These are phyloP conservation scores for Andrena dorsata DNA, from an alignment of 2,888 invertebrate genomes.

Conservation along the genomic window DNA sequence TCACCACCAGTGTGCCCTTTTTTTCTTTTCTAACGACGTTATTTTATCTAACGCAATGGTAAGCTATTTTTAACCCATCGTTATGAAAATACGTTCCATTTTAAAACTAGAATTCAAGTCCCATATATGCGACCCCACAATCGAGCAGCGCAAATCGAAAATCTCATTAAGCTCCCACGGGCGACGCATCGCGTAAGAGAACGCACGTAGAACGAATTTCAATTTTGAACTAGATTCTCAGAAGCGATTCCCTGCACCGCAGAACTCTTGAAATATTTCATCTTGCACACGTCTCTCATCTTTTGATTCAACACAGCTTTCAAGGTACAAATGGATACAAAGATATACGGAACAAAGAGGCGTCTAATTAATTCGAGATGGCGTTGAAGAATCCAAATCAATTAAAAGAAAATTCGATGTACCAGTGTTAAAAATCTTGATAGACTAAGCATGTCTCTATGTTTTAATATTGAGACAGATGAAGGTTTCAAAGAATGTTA, in stretches of 20 bases:
- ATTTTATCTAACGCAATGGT: background rate
- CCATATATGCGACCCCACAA: slow-evolving; percentile 20
- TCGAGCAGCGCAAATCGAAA: slow-evolving; percentile 55
- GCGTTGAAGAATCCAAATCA: too few species aligned
- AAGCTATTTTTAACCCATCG: too few species aligned
- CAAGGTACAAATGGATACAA: too few species aligned
- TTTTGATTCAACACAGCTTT: too few species aligned
- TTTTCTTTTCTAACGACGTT: background rate
- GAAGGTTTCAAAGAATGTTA: too few species aligned
- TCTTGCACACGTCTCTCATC: background rate
- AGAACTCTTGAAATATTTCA: slow-evolving; percentile 14
- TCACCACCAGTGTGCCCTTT: too few species aligned
- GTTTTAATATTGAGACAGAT: too few species aligned
- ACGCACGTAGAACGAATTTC: slow-evolving; percentile 26
- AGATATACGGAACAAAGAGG: too few species aligned
- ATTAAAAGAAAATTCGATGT: too few species aligned
- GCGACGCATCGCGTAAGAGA: slow-evolving; percentile 27
- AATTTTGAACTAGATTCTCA: slow-evolving; percentile 12
- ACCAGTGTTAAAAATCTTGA: too few species aligned
- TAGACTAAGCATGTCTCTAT: too few species aligned
- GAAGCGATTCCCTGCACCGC: background rate
- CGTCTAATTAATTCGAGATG: too few species aligned
- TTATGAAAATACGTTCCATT: background rate
- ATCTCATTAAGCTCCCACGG: slow-evolving; percentile 23
- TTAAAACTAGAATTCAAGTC: slow-evolving; percentile 40